Evolutionary conservation across 2,113 vertebrate genomes (phyloP).

Genomic region (Myodes glareolus): DNA sequence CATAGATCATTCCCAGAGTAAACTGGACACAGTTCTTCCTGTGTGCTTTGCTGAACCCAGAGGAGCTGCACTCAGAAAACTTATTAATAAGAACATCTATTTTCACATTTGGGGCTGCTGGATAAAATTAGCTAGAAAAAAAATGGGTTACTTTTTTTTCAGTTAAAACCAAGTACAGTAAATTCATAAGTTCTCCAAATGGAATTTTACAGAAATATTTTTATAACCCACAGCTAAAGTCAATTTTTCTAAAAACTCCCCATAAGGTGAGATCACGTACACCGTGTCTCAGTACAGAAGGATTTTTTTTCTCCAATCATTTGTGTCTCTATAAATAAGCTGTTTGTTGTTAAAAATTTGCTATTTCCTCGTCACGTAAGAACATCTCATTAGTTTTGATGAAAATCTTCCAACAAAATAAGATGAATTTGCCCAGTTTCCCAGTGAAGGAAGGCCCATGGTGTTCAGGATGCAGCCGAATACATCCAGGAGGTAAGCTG

Average conservation of each 20-base stretch:
- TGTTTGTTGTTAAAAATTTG: constrained; percentile 79
- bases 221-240: constrained; percentile 72
- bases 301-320: constrained; percentile 64
- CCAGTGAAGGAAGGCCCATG: background rate
- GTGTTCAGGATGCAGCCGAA: background rate
- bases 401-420: constrained; percentile 65
- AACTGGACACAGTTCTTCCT: background rate
- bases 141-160: constrained; percentile 51
- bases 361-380: constrained; percentile 69
- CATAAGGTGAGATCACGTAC: constrained; percentile 80
- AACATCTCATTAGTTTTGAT: constrained; percentile 73
- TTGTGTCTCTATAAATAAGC: constrained; percentile 80
- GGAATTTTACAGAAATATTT: constrained; percentile 77
- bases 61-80: constrained; percentile 43
- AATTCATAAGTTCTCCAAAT: constrained; percentile 67
- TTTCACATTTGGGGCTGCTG: constrained; percentile 59
- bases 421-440: constrained; percentile 59
- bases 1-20: background rate
- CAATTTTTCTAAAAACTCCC: constrained; percentile 76
- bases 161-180: constrained; percentile 58
- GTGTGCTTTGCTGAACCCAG: constrained; percentile 24
- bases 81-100: constrained; percentile 52
- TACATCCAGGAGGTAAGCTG: constrained; percentile 69
- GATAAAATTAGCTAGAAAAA: constrained; percentile 65
- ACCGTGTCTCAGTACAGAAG: constrained; percentile 74